These are phyloP conservation scores for Podarcis muralis DNA, from an alignment of 2,113 vertebrate genomes.

Conservation along the genomic window DNA sequence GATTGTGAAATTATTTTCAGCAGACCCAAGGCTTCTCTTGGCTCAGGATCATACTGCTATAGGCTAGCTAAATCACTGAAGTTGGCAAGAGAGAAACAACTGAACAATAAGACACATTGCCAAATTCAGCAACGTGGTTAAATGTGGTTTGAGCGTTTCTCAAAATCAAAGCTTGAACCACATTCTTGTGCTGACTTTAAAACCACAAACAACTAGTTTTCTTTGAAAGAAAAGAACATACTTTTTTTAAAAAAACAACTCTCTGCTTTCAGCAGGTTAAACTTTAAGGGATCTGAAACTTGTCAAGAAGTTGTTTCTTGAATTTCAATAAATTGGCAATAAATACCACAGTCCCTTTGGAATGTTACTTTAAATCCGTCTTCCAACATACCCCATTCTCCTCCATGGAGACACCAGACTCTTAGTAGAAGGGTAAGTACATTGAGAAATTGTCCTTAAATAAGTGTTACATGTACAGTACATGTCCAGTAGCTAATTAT, in stretches of 20 bases:
- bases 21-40: background rate
- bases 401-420: background rate
- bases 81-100: background rate
- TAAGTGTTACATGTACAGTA: background rate
- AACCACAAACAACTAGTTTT: background rate
- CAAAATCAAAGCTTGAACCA: background rate
- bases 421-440: background rate
- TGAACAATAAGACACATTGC: background rate
- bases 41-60: background rate
- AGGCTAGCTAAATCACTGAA: background rate
- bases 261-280: background rate
- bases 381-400: background rate
- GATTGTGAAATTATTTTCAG: background rate
- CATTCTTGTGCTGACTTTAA: background rate
- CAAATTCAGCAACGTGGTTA: background rate
- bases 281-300: background rate
- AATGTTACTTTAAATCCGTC: background rate
- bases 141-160: background rate
- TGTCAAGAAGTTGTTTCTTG: background rate
- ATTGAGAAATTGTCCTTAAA: background rate
- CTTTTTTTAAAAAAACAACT: background rate
- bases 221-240: background rate
- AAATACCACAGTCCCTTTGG: background rate
- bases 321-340: too few relatives aligned
- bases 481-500: slow-evolving; percentile 19